Evolutionary conservation across 2,113 vertebrate genomes (phyloP).

Genomic region (Gorsachius goisagi): DNA sequence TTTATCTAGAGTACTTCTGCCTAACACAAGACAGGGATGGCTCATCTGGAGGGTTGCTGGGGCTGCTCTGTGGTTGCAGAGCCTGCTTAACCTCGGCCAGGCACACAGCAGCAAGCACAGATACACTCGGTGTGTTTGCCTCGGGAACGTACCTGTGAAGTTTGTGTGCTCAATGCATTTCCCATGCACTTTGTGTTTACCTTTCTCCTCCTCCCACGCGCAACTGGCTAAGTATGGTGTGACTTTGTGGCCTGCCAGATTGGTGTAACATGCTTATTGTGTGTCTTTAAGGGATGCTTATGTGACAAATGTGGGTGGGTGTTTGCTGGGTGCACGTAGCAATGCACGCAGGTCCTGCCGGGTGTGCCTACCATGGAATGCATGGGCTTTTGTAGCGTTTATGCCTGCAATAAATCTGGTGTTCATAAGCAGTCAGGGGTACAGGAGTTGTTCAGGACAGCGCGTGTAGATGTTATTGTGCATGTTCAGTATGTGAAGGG

Average conservation of each 20-base stretch:
- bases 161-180: not conserved
- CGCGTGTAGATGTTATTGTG: rapidly evolving
- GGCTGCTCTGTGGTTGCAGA: not conserved
- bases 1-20: not conserved
- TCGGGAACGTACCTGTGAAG: not conserved
- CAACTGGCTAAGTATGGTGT: not conserved
- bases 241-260: not conserved
- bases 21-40: not conserved
- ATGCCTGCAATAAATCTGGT: not conserved
- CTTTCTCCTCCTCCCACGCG: not conserved
- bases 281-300: not conserved
- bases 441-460: not conserved
- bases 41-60: not conserved
- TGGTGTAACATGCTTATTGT: not conserved
- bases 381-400: not conserved
- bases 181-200: not conserved
- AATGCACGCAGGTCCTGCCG: rapidly evolving
- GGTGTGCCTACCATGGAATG: rapidly evolving
- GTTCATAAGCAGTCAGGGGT: not conserved
- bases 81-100: not conserved
- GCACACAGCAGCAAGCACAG: not conserved
- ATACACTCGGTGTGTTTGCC: rapidly evolving
- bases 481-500: rapidly evolving
- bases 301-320: not conserved
- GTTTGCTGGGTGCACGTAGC: not conserved